Base-by-base conservation (phyloP, 2,797 vertebrate species). In the Ctenopoma multispine region DNA sequence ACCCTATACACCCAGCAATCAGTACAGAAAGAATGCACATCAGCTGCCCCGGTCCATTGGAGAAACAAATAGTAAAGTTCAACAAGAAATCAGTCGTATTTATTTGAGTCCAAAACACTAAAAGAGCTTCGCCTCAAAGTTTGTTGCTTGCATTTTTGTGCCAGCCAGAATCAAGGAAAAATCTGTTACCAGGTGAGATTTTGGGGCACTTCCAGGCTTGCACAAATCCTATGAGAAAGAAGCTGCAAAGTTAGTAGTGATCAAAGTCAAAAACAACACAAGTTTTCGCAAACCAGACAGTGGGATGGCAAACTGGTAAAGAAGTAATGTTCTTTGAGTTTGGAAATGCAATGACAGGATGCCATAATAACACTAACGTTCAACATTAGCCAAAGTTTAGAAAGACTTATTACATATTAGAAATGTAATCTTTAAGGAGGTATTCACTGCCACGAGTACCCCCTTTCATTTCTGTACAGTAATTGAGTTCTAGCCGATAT, bases 231-330 rank as follows among this genome's bases (percentile, higher is more conserved):
- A 79, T 10, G 13, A 66, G 68, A 83, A 48, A 72, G 53, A 84
- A 88, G 85, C 79, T 71, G 74, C 68, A 56, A 64, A 55, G 74
- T 87, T 86, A 86, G 77, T 75, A 49, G 73, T 34, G 21, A 46
- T 55, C 66, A 80, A 51, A 83, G 76, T 63, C 80, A 75, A 75
- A 87, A 77, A 69, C 21, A 47, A 36, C 81, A 75, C 4, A 13
- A 81, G 80, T 50, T 68, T 48, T 29, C 66, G 75, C 67, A 58
- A 80, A 84, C 56, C 63, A 54, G 68, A 61, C 34, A 27, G 49
- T 17, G 17, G 12, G 4, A 44, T 4, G 49, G 40, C 10, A 1
- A 21, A 65, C 46, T 2, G 47, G 8, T 3, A 38, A 67, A 50
- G 24, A 20, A 41, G 31, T 12, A 4, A 13, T 12, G 36, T 13